Evolutionary conservation across 1,140 invertebrate species (phyloP), one percentile per base, ranked within the genome.

Genomic region (Drosophila azteca): DNA sequence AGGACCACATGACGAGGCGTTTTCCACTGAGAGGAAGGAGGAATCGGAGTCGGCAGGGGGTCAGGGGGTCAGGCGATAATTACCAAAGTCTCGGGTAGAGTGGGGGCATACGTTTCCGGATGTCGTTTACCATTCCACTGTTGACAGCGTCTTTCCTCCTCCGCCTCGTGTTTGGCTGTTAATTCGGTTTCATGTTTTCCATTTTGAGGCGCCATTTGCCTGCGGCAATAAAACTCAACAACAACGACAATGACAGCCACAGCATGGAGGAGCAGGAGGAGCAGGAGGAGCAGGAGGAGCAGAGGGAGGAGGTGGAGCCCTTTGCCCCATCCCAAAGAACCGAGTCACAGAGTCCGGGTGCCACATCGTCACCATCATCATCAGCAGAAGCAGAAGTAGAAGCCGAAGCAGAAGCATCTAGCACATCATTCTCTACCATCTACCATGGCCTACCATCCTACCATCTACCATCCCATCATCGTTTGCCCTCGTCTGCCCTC

Each of bases 161-260:
- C 22, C 45, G 44, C 55, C 63, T 72, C 69, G 59, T 62, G 77
- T 73, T 79, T 75, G 46, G 71, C 65, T 74, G 70, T 78, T 81
- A 85, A 85, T 87, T 87, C 75, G 82, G 74, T 85, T 80, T 79
- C 81, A 85, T 85, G 77, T 85, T 81, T 80, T 81, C 74, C 68
- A 87, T 81, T 82, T 75, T 67, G 58, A 78, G 64, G 45, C 66
- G 67, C 77, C 77, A 73, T 66, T 85, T 71, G 77, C 74, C 82
- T 68, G 66, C 48, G 78, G 82, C 73, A 66, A 85, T 80, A 77
- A 81, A 85, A 78, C 60, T 69, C 69, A 76, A 78, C 82, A 45
- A 50, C 62, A 61, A 53, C 80, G 60, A 46, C 67, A 46, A 43
- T 20, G 41, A 35, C 35, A 39, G 3, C 3, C 7, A 26, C 22